Evolutionary conservation across 1,140 invertebrate species (phyloP).

Genomic region (Heliconius nattereri): DNA sequence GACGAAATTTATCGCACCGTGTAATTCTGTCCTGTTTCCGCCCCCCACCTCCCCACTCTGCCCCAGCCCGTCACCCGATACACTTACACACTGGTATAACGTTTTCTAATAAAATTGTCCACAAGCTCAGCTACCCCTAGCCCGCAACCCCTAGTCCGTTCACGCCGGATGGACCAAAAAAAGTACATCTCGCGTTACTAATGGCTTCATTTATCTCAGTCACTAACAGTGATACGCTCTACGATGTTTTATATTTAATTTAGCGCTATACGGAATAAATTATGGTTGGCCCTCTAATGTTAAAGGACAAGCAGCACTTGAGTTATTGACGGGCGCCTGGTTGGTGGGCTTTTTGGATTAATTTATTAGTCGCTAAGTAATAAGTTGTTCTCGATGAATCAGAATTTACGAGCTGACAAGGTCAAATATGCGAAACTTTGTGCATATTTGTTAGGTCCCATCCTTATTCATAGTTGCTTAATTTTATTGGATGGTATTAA

Average conservation of each 20-base stretch:
- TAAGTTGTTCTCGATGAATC: slow-evolving; percentile 63
- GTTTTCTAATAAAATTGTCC: slow-evolving; percentile 81
- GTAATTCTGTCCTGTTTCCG: slow-evolving; percentile 68
- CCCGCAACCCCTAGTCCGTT: slow-evolving; percentile 62
- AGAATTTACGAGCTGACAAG: slow-evolving; percentile 53
- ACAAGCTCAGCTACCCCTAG: slow-evolving; percentile 62
- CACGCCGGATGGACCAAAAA: slow-evolving; percentile 77
- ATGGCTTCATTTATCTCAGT: slow-evolving; percentile 81
- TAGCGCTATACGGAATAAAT: slow-evolving; percentile 78
- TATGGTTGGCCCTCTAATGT: slow-evolving; percentile 71
- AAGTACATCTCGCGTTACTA: slow-evolving; percentile 79
- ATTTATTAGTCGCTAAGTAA: slow-evolving; percentile 76
- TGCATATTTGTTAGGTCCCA: slow-evolving; percentile 35
- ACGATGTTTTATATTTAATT: slow-evolving; percentile 81
- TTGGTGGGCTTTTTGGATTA: slow-evolving; percentile 72
- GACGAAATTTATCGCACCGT: slow-evolving; percentile 76
- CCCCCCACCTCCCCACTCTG: slow-evolving; percentile 45
- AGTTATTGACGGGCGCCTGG: slow-evolving; percentile 71
- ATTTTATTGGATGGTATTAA: not conserved
- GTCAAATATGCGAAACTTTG: slow-evolving; percentile 50
- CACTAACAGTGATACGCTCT: slow-evolving; percentile 80
- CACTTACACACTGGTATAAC: slow-evolving; percentile 71
- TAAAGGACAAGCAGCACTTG: slow-evolving; percentile 69
- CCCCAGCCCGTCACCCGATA: slow-evolving; percentile 65
- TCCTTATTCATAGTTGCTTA: not conserved